Conservation (phyloP, 2,888 invertebrate genomes). For the Mesopsocus fuscifrons region DNA sequence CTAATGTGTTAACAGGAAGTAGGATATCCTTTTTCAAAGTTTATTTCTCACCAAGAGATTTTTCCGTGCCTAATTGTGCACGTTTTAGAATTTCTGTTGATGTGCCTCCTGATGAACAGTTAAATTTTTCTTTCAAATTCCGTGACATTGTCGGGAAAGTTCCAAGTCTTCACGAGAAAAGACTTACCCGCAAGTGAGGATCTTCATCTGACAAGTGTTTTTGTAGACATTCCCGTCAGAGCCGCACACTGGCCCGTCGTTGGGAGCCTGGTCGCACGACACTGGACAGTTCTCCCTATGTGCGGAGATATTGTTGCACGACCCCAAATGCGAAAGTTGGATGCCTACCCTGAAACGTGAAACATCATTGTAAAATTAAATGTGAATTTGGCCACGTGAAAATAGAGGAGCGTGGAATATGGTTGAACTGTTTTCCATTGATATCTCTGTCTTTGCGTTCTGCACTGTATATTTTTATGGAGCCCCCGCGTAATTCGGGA, state of each 20-base stretch:
- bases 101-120: too few relatives aligned
- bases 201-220: constrained; percentile 84
- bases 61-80: too few relatives aligned
- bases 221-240: constrained; percentile 85
- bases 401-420: background rate
- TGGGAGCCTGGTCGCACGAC: constrained; percentile 65
- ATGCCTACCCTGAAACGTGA: constrained; percentile 34
- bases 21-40: too few relatives aligned
- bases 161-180: too few relatives aligned
- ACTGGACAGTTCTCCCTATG: constrained; percentile 80
- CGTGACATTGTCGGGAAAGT: too few relatives aligned
- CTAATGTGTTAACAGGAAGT: background rate
- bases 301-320: constrained; percentile 52
- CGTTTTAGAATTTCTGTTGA: too few relatives aligned
- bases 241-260: constrained; percentile 80
- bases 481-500: too few relatives aligned
- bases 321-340: constrained; percentile 38
- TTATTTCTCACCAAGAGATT: too few relatives aligned
- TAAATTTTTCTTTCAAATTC: too few relatives aligned
- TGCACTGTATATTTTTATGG: too few relatives aligned
- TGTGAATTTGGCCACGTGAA: background rate
- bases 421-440: background rate
- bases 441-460: too few relatives aligned
- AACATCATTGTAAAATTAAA: background rate
- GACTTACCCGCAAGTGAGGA: constrained; percentile 66